phyloP scores from a whole-genome alignment of 2,113 vertebrate genomes.

The Peromyscus polionotus region DNA sequence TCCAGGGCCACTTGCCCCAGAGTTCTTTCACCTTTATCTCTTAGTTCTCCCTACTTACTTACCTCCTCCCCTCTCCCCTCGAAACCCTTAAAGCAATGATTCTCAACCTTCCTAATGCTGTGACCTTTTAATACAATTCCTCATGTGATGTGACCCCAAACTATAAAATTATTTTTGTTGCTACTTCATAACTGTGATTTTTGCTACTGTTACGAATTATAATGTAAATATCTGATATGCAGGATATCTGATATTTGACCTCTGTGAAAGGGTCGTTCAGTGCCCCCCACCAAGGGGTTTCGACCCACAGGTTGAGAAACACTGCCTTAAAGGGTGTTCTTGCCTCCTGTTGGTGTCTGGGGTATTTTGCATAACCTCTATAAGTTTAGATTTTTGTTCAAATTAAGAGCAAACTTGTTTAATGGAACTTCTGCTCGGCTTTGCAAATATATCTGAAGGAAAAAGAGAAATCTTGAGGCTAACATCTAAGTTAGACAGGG shows the following conservation, averaged over 20 bases:
- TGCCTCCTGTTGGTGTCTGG: background rate
- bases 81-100: background rate
- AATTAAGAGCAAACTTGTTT: slow-evolving; percentile 46
- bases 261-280: background rate
- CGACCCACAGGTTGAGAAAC: background rate
- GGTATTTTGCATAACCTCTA: slow-evolving; percentile 13
- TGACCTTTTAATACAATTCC: background rate
- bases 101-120: background rate
- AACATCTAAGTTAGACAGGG: background rate
- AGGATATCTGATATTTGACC: background rate
- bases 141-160: too few relatives aligned
- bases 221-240: background rate
- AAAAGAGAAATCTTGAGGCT: slow-evolving; percentile 9
- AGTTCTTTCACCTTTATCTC: background rate
- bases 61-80: background rate
- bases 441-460: slow-evolving; percentile 23
- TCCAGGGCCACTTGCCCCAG: background rate
- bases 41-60: background rate
- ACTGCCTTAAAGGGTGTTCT: background rate
- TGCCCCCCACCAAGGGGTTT: too few relatives aligned
- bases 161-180: background rate
- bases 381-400: slow-evolving; percentile 34
- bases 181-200: background rate
- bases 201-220: background rate
- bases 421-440: background rate